Percentiles rank a stretch among this genome's conserved stretches.
Conservation (phyloP, 2,888 invertebrate species). For the Tuberolachnus salignus region DNA sequence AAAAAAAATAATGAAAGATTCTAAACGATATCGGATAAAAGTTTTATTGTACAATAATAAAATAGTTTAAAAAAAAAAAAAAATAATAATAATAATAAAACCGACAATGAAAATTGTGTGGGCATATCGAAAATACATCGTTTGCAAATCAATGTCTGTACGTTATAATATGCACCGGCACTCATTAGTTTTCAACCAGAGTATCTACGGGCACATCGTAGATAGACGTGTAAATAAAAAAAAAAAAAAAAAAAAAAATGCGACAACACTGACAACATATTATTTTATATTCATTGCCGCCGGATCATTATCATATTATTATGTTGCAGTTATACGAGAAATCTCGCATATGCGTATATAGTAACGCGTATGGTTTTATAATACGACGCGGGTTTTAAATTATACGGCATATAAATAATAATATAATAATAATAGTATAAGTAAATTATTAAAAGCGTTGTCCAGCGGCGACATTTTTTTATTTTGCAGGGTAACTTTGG, state of each 20-base stretch:
- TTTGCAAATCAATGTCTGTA: too few species aligned
- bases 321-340: too few species aligned
- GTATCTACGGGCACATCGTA: background rate
- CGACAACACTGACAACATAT: too few species aligned
- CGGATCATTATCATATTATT: conserved; percentile 10
- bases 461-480: too few species aligned
- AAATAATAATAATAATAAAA: conserved; percentile 1
- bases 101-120: background rate
- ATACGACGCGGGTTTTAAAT: conserved; percentile 17
- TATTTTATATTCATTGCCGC: background rate
- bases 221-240: background rate
- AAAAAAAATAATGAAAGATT: too few species aligned
- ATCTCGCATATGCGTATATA: background rate
- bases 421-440: too few species aligned
- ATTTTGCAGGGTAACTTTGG: too few species aligned
- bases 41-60: too few species aligned
- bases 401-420: background rate
- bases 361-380: background rate
- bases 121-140: background rate
- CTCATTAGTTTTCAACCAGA: background rate
- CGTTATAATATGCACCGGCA: background rate
- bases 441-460: too few species aligned
- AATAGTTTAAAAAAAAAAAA: too few species aligned
- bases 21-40: too few species aligned
- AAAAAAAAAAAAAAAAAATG: background rate